Conservation (phyloP, 2,888 invertebrate genomes). For the Phymatocera aterrima region DNA sequence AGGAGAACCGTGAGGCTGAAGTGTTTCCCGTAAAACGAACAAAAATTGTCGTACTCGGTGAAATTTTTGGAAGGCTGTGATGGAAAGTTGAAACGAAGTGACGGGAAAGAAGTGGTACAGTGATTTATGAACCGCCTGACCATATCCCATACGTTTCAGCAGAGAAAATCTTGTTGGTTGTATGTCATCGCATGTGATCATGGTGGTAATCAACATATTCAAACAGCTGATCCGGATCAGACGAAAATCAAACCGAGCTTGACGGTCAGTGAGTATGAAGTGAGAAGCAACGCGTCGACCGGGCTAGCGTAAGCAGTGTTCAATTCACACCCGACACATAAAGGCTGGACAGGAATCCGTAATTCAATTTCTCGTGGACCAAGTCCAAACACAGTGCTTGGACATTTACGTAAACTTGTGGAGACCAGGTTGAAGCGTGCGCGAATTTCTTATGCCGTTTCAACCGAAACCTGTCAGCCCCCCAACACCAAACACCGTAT, state of each 20-base stretch:
- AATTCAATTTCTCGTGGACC: conserved; percentile 1
- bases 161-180: neutral
- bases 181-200: neutral
- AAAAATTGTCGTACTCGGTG: neutral
- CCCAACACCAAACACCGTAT: neutral
- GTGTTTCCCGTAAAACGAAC: conserved; percentile 3
- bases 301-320: neutral
- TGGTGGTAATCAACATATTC: neutral
- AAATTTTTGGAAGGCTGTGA: neutral
- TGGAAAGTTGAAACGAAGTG: neutral
- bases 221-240: neutral
- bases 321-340: neutral
- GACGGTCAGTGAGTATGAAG: neutral
- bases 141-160: neutral
- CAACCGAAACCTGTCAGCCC: neutral
- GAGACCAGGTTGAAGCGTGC: neutral
- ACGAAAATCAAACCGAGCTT: neutral
- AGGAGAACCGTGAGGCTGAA: neutral
- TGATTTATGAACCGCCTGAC: neutral
- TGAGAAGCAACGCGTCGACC: neutral
- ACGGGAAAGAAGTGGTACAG: neutral
- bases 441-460: neutral
- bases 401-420: neutral
- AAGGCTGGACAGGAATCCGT: neutral
- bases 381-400: neutral